Evolutionary conservation across 2,888 invertebrate genomes (phyloP).

Genomic region (Malacosoma neustria): DNA sequence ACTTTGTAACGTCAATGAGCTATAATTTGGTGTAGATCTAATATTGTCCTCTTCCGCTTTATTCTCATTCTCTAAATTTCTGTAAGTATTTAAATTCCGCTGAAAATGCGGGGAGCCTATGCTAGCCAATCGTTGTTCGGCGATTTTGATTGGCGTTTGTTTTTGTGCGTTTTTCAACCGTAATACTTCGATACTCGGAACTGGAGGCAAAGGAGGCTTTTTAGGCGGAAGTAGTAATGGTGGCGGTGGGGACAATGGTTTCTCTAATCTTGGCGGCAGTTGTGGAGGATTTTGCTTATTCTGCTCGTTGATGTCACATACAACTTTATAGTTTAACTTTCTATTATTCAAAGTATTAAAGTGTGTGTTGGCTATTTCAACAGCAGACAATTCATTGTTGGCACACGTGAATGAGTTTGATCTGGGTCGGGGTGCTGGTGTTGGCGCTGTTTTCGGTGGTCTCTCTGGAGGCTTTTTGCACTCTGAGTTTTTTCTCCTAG

Average conservation of each 20-base stretch:
- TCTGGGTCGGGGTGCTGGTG: constrained; percentile 68
- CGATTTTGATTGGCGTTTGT: constrained; percentile 54
- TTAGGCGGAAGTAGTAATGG: constrained; percentile 78
- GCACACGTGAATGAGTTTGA: constrained; percentile 72
- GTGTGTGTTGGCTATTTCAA: constrained; percentile 57
- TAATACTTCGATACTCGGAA: constrained; percentile 77
- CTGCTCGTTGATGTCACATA: constrained; percentile 62
- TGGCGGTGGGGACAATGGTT: constrained; percentile 58
- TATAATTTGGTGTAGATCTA: constrained; percentile 44
- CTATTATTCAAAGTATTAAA: constrained; percentile 62
- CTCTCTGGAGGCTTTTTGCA: constrained; percentile 77
- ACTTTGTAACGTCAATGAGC: constrained; percentile 56
- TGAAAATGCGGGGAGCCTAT: constrained; percentile 79
- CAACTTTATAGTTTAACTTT: constrained; percentile 57
- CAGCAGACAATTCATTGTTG: constrained; percentile 55
- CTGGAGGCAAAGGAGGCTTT: constrained; percentile 83
- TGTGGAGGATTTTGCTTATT: constrained; percentile 57
- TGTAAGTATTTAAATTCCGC: constrained; percentile 72
- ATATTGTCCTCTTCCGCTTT: constrained; percentile 49
- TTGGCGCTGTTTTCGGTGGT: constrained; percentile 77
- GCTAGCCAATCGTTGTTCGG: constrained; percentile 72
- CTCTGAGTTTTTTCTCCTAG: constrained; percentile 74
- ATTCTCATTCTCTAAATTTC: constrained; percentile 72
- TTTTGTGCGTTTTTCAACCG: constrained; percentile 71
- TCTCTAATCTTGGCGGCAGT: constrained; percentile 66